These are phyloP conservation scores for Peromyscus attwateri DNA, from an alignment of 2,797 vertebrate genomes.

Conservation along the genomic window DNA sequence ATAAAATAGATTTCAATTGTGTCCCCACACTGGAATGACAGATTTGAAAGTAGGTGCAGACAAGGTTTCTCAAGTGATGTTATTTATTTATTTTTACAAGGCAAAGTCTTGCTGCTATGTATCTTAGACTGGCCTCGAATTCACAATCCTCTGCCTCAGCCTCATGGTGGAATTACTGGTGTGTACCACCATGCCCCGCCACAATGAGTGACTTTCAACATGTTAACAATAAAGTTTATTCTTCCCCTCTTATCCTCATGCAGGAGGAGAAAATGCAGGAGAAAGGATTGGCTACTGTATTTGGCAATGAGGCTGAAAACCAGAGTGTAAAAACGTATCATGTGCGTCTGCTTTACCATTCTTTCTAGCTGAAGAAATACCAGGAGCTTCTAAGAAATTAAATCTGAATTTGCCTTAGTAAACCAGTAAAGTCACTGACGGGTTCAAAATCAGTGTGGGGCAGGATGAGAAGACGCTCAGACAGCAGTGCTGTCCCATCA, in stretches of 20 bases:
- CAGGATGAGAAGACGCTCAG: background rate
- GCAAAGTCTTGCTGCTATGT: background rate
- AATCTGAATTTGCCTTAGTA: background rate
- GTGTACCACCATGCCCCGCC: too few species aligned
- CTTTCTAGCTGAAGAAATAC: slow-evolving; percentile 10
- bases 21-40: background rate
- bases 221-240: background rate
- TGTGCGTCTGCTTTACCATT: background rate
- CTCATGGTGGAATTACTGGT: background rate
- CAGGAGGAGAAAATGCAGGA: background rate
- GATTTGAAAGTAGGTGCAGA: background rate
- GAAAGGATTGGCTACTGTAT: background rate
- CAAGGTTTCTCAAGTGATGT: background rate
- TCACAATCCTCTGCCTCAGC: background rate
- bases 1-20: background rate
- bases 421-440: background rate
- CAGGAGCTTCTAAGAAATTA: slow-evolving; percentile 8
- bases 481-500: background rate
- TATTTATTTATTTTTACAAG: background rate
- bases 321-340: background rate
- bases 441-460: background rate
- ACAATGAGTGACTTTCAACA: background rate
- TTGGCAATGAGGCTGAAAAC: background rate
- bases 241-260: too few species aligned
- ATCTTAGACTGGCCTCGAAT: background rate